Base-by-base conservation (phyloP, 2,888 invertebrate genomes). In the Clitarchus hookeri region DNA sequence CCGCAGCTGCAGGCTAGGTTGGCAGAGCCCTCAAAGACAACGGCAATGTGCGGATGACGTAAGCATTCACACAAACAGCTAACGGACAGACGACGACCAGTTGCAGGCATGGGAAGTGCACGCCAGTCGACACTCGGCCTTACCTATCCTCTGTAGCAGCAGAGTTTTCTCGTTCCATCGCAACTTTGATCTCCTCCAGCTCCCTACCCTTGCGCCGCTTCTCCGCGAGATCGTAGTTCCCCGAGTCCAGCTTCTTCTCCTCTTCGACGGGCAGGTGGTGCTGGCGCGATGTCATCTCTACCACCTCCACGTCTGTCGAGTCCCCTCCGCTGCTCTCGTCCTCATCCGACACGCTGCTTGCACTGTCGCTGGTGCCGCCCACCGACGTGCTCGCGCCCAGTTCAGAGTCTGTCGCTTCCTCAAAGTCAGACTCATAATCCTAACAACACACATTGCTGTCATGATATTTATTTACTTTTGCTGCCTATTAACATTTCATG, bases 171-270 rank as follows among this genome's bases (percentile, higher is more conserved):
- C 90, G 90, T 84, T 91, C 91, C 11, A 92, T 89, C 8, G 91
- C 91, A 88, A 91, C 91, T 88, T 91, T 91, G 26, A 93, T 92
- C 87, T 91, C 91, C 85, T 91, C 90, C 84, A 93, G 87, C 84
- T 90, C 89, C 82, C 88, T 89, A 79, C 87, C 86, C 86, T 88
- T 86, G 36, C 85, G 84, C 85, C 79, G 88, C 13, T 77, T 87
- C 86, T 90, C 90, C 0, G 89, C 89, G 88, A 94, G 90, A 80
- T 94, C 94, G 89, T 93, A 94, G 89, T 92, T 93, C 0, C 94
- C 94, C 0, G 94, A 94, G 89, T 94, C 94, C 85, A 94, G 89
- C 90, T 94, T 93, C 78, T 91, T 91, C 87, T 94, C 94, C 84
- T 92, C 91, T 86, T 93, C 93, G 25, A 89, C 90, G 2, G 89